Percentiles rank a stretch among this genome's conserved stretches.
Evolutionary conservation across 2,888 invertebrate genomes (phyloP).

Genomic region (Calameuta pallipes): DNA sequence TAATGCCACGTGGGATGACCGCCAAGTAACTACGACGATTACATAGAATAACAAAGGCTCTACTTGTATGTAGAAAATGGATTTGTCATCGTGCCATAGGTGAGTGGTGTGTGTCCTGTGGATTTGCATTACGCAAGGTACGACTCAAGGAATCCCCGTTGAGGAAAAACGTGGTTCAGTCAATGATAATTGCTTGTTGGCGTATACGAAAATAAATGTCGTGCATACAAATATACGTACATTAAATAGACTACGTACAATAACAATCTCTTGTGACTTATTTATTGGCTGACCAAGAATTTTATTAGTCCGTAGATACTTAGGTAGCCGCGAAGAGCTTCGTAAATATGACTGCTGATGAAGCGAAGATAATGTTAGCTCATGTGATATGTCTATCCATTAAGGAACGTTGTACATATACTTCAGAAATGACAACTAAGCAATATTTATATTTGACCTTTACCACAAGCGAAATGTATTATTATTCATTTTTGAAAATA

Average conservation of each 20-base stretch:
- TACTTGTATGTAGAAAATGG: not conserved
- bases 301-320: not conserved
- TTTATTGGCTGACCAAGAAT: not conserved
- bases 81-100: not conserved
- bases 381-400: not conserved
- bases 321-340: not conserved
- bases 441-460: not conserved
- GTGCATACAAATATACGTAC: not conserved
- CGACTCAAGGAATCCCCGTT: slow-evolving; percentile 31
- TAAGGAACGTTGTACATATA: not conserved
- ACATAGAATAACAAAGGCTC: not conserved
- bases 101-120: slow-evolving; percentile 3
- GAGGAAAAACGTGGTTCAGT: slow-evolving; percentile 27
- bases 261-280: not conserved
- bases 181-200: not conserved
- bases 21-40: not conserved
- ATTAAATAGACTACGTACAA: not conserved
- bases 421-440: not conserved
- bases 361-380: not conserved
- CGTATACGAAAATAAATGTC: slow-evolving; percentile 3
- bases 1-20: not conserved
- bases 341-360: not conserved
- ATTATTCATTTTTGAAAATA: not conserved
- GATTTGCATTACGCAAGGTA: slow-evolving; percentile 34
- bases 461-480: not conserved